phyloP scores from a whole-genome alignment of 2,113 vertebrate genomes.

The Gallinago jamesoni region DNA sequence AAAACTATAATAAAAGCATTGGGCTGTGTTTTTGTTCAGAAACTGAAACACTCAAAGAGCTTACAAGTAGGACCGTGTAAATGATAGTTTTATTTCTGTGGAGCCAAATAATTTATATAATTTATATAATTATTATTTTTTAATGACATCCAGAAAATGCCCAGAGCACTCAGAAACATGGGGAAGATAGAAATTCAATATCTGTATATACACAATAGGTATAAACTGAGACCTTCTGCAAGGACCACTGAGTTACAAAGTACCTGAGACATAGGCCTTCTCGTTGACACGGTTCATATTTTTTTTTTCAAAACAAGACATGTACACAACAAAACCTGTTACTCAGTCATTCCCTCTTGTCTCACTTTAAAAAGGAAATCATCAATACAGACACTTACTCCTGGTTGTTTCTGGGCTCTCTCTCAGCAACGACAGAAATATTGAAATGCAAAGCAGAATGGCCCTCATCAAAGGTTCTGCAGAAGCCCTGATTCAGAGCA shows the following conservation, averaged over 20 bases:
- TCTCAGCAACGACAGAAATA: background rate
- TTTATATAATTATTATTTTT: background rate
- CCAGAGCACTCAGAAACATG: accelerated
- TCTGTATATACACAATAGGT: background rate
- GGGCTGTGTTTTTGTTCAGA: conserved; percentile 23
- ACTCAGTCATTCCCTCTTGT: background rate
- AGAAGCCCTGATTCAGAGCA: background rate
- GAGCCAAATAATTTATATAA: background rate
- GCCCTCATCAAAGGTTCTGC: background rate
- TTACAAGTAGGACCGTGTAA: background rate
- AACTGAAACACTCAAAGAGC: background rate
- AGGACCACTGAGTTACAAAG: background rate
- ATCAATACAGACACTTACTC: background rate
- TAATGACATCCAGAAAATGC: background rate
- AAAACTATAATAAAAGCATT: conserved; percentile 20
- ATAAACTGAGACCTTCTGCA: background rate
- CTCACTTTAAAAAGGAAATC: background rate
- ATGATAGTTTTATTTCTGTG: background rate
- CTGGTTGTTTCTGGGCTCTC: background rate
- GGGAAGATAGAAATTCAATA: background rate
- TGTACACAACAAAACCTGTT: background rate
- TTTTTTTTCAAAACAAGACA: background rate
- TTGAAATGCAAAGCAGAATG: background rate
- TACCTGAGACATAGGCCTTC: background rate
- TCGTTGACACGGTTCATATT: background rate